phyloP scores from a whole-genome alignment of 2,113 vertebrate species.

The Dryoscopus gambensis region DNA sequence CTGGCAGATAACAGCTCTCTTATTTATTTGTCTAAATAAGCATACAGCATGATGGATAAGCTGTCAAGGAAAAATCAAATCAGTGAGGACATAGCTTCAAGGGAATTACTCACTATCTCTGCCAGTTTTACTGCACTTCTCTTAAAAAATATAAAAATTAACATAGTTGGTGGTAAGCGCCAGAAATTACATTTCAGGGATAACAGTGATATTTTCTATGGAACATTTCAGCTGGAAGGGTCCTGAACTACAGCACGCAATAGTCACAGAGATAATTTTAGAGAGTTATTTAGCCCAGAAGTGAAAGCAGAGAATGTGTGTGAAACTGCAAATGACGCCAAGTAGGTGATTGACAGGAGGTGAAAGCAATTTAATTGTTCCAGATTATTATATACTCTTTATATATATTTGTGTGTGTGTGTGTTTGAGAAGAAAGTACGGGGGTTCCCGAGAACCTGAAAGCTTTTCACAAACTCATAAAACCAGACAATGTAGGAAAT shows the following conservation, averaged over 20 bases:
- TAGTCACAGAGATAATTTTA: not conserved
- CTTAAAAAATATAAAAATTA: conserved; percentile 52
- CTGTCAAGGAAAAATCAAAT: conserved; percentile 69
- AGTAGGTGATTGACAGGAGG: not conserved
- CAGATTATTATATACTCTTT: not conserved
- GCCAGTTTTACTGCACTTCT: conserved; percentile 33
- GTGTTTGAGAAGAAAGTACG: not conserved
- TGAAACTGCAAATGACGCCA: not conserved
- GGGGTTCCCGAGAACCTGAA: conserved; percentile 1
- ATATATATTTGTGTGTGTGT: not conserved
- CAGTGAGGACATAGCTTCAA: conserved; percentile 57
- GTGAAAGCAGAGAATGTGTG: not conserved
- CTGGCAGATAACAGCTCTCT: conserved; percentile 62
- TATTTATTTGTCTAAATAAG: conserved; percentile 72
- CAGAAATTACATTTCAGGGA: conserved; percentile 26
- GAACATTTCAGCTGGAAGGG: conserved; percentile 13
- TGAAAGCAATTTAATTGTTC: not conserved
- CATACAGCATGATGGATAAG: conserved; percentile 65
- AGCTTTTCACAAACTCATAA: conserved; percentile 42
- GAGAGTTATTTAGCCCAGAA: not conserved
- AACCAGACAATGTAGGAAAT: conserved; percentile 55
- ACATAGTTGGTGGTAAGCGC: conserved; percentile 23
- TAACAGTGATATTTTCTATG: conserved; percentile 21
- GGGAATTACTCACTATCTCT: conserved; percentile 58
- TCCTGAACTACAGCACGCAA: conserved; percentile 1